These are phyloP conservation scores for Melieria crassipennis DNA, from an alignment of 2,888 invertebrate species.

Conservation along the genomic window DNA sequence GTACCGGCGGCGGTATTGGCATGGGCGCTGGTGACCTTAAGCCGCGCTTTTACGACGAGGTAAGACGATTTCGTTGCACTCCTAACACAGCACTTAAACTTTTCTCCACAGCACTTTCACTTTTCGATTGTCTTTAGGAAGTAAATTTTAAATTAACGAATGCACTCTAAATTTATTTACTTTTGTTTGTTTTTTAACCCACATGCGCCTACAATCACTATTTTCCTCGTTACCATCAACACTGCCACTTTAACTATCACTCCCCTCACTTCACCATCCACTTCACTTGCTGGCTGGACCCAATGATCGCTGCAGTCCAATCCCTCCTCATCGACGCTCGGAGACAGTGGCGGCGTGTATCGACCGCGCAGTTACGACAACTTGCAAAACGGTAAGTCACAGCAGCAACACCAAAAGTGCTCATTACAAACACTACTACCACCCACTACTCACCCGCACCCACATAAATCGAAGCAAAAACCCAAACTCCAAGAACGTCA, in stretches of 20 bases:
- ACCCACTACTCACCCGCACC: slow-evolving; percentile 56
- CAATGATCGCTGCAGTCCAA: slow-evolving; percentile 54
- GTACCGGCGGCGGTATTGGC: slow-evolving; percentile 57
- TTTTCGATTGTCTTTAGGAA: slow-evolving; percentile 8
- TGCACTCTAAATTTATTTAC: slow-evolving; percentile 44
- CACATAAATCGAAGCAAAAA: slow-evolving; percentile 54
- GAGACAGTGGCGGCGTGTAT: slow-evolving; percentile 57
- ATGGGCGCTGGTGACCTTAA: slow-evolving; percentile 68
- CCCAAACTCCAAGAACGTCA: slow-evolving; percentile 49
- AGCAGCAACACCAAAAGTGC: slow-evolving; percentile 58
- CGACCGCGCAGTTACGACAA: slow-evolving; percentile 66
- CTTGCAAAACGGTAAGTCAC: slow-evolving; percentile 67
- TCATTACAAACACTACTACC: slow-evolving; percentile 60
- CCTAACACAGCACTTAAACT: background rate
- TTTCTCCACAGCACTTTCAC: slow-evolving; percentile 21
- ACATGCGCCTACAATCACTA: slow-evolving; percentile 25
- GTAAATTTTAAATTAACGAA: slow-evolving; percentile 12
- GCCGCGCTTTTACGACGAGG: slow-evolving; percentile 64
- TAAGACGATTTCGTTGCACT: slow-evolving; percentile 43
- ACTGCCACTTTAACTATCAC: slow-evolving; percentile 15
- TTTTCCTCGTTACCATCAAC: slow-evolving; percentile 23
- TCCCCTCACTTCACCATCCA: slow-evolving; percentile 36
- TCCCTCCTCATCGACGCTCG: slow-evolving; percentile 62
- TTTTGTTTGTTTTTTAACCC: slow-evolving; percentile 41
- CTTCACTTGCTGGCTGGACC: background rate